phyloP scores from a whole-genome alignment of 2,888 invertebrate genomes.

The Epinotia brunnichana region DNA sequence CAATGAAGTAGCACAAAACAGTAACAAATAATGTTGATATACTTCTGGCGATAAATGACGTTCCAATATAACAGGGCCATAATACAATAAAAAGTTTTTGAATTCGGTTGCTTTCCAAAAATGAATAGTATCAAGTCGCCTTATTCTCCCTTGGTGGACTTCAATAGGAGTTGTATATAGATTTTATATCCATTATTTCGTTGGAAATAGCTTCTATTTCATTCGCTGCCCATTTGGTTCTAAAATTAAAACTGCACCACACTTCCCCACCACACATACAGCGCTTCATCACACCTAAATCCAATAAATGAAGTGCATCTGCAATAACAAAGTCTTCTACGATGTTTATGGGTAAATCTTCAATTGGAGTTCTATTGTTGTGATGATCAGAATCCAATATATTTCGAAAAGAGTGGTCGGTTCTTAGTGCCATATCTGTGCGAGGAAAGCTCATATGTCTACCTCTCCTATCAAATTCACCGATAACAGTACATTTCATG shows the following conservation, averaged over 20 bases:
- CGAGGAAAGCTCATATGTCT: background rate
- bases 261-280: background rate
- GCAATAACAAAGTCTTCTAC: background rate
- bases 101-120: background rate
- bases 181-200: background rate
- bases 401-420: background rate
- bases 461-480: background rate
- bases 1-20: background rate
- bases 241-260: background rate
- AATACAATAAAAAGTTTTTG: background rate
- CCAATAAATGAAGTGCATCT: background rate
- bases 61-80: background rate
- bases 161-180: background rate
- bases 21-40: background rate
- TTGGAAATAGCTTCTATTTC: background rate
- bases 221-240: background rate
- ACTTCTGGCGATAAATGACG: background rate
- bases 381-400: background rate
- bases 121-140: background rate
- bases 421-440: background rate
- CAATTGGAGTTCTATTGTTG: background rate
- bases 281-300: background rate
- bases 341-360: background rate
- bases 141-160: background rate
- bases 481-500: conserved; percentile 3